Conservation (phyloP, 2,888 invertebrate species). For the Pyrgus malvae region DNA sequence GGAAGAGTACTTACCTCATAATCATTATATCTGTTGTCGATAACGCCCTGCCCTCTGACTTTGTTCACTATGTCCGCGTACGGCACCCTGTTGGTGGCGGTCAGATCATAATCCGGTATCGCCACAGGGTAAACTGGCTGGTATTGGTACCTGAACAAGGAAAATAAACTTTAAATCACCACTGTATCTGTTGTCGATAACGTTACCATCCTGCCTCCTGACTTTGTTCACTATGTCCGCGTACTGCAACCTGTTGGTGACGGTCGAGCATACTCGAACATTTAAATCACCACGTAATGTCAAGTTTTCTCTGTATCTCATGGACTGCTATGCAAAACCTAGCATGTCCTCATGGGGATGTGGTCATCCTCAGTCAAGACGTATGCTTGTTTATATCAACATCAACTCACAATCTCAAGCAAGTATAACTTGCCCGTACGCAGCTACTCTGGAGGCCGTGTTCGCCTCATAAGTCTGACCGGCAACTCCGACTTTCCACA, state of each 20-base stretch:
- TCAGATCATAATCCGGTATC: neutral
- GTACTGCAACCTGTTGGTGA: slow-evolving; percentile 38
- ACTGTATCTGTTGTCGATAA: slow-evolving; percentile 42
- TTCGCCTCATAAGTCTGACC: too few relatives aligned
- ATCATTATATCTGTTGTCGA: slow-evolving; percentile 46
- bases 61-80: slow-evolving; percentile 42
- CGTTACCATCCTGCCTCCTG: slow-evolving; percentile 17
- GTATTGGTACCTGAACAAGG: slow-evolving; percentile 42
- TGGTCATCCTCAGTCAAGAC: too few relatives aligned
- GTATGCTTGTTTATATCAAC: too few relatives aligned
- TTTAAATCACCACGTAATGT: too few relatives aligned
- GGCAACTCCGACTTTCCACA: too few relatives aligned
- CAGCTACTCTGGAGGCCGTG: too few relatives aligned
- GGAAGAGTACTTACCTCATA: slow-evolving; percentile 62
- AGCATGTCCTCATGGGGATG: too few relatives aligned
- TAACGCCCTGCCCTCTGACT: slow-evolving; percentile 19
- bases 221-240: slow-evolving; percentile 38
- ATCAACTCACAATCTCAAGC: too few relatives aligned
- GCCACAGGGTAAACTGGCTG: slow-evolving; percentile 1
- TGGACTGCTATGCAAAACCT: too few relatives aligned
- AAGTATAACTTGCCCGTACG: too few relatives aligned
- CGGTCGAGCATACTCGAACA: neutral
- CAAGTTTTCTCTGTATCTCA: too few relatives aligned
- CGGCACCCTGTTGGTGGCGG: slow-evolving; percentile 29
- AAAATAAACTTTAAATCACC: slow-evolving; percentile 39